Conservation (phyloP, 2,113 vertebrate species). For the Baryphthengus martii region DNA sequence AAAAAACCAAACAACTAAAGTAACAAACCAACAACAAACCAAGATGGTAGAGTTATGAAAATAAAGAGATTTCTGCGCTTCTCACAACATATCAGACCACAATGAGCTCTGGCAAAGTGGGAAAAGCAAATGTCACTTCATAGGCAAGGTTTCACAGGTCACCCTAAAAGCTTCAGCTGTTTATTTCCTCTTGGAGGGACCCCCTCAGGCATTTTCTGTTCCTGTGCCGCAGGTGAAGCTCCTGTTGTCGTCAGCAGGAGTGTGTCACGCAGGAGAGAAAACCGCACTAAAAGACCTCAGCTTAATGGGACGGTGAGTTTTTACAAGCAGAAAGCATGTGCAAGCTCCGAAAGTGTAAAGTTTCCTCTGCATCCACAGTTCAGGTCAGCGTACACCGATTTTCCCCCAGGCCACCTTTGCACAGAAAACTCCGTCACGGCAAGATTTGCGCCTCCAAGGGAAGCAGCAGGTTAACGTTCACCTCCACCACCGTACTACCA, state of each 20-base stretch:
- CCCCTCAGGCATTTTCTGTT: background rate
- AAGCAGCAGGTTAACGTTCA: background rate
- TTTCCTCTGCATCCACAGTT: background rate
- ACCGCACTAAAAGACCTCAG: background rate
- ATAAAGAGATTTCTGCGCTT: background rate
- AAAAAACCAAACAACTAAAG: background rate
- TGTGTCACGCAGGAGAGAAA: background rate
- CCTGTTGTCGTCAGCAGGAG: background rate
- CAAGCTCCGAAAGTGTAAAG: background rate
- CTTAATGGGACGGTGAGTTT: background rate
- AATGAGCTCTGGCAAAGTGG: background rate
- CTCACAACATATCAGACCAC: background rate
- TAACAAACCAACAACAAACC: background rate
- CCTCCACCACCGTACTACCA: background rate
- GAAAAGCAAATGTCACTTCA: background rate
- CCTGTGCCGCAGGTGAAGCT: background rate
- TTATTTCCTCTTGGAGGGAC: background rate
- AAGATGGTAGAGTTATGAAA: rapidly evolving
- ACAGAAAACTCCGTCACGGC: background rate
- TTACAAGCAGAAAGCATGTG: background rate
- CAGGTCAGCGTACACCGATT: background rate
- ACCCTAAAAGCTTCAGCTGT: background rate
- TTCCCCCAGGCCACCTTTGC: background rate
- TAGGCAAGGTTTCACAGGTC: background rate
- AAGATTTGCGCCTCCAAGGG: background rate